Conservation (phyloP, 1,140 invertebrate species). For the Rhizoglyphus robini region DNA sequence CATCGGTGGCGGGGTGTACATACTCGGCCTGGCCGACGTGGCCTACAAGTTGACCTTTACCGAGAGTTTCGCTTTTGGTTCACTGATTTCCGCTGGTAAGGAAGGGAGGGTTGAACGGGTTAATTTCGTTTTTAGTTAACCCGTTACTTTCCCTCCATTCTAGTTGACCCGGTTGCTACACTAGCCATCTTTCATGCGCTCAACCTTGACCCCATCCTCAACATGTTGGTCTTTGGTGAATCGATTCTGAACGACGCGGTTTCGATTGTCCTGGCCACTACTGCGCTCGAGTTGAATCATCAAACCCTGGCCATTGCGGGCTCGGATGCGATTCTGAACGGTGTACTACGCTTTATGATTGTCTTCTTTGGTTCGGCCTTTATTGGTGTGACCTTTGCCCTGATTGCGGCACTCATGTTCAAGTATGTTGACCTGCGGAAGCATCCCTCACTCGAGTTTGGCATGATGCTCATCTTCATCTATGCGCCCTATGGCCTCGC, state of each 20-base stretch:
- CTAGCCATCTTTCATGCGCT: conserved; percentile 96
- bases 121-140: background rate
- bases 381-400: conserved; percentile 86
- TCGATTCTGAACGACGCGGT: conserved; percentile 97
- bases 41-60: conserved; percentile 83
- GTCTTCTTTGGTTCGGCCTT: conserved; percentile 98
- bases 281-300: conserved; percentile 39
- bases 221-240: conserved; percentile 98
- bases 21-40: conserved; percentile 61
- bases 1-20: conserved; percentile 84
- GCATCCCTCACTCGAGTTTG: conserved; percentile 95
- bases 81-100: conserved; percentile 70
- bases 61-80: conserved; percentile 96
- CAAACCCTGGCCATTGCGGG: conserved; percentile 51
- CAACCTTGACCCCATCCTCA: conserved; percentile 84
- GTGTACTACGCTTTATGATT: conserved; percentile 74
- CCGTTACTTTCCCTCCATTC: background rate
- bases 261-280: conserved; percentile 84
- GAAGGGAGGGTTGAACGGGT: background rate
- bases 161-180: conserved; percentile 90
- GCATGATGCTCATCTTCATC: conserved; percentile 93
- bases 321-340: conserved; percentile 71
- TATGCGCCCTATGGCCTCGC: conserved; percentile 96
- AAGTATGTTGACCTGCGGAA: conserved; percentile 93
- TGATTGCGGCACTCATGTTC: conserved; percentile 73